Evolutionary conservation across 2,888 invertebrate species (phyloP).

Genomic region (Nephrotoma guestfalica): DNA sequence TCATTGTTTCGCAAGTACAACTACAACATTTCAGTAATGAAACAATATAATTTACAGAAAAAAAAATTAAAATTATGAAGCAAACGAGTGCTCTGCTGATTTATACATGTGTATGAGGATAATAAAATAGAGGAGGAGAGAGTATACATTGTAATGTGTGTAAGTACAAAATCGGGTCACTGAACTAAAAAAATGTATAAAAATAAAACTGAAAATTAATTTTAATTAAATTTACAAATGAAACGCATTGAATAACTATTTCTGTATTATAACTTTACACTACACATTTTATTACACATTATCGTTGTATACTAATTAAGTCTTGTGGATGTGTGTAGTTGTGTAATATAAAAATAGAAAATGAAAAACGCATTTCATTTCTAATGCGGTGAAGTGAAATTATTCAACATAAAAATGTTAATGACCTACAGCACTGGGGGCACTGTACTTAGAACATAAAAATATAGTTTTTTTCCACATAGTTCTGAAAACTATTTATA

Average conservation of each 20-base stretch:
- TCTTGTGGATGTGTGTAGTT: background rate
- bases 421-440: constrained; percentile 5
- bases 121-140: background rate
- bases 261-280: background rate
- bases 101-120: background rate
- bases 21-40: background rate
- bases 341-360: background rate
- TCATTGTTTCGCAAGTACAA: background rate
- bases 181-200: background rate
- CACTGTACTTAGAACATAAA: background rate
- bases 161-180: background rate
- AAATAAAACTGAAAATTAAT: background rate
- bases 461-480: background rate
- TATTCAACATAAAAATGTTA: constrained; percentile 2
- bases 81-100: background rate
- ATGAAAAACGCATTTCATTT: background rate
- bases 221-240: background rate
- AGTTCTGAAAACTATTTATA: background rate
- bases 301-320: too few species aligned
- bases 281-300: background rate
- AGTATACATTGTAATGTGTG: background rate
- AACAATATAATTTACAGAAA: background rate
- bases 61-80: background rate
- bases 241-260: background rate
- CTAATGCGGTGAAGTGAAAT: background rate